Percentiles rank a stretch among this genome's conserved stretches.
Conservation (phyloP, 2,113 vertebrate genomes). For the Struthio camelus region DNA sequence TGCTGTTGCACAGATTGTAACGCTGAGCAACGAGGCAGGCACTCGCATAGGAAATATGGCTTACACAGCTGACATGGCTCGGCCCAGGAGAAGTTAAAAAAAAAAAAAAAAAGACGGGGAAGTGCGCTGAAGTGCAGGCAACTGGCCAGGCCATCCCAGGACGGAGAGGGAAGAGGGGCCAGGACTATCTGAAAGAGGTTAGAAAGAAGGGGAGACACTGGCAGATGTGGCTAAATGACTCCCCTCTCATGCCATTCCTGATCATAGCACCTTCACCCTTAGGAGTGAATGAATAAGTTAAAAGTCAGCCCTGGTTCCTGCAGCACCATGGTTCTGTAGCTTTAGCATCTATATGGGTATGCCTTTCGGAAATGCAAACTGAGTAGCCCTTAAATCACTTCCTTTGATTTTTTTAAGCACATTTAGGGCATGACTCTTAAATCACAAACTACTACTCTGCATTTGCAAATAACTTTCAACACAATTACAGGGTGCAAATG, state of each 20-base stretch:
- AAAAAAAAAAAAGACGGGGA: too few relatives aligned
- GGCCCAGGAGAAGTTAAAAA: too few relatives aligned
- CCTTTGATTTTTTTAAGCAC: background rate
- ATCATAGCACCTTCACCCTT: background rate
- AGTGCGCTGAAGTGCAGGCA: background rate
- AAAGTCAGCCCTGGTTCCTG: background rate
- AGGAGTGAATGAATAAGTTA: background rate
- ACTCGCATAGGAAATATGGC: rapidly evolving
- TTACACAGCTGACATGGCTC: rapidly evolving
- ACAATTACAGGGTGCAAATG: slow-evolving; percentile 15
- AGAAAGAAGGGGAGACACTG: background rate
- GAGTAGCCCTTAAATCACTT: background rate
- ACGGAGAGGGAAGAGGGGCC: background rate
- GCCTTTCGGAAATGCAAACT: background rate
- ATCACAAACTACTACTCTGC: background rate
- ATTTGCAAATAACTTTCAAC: slow-evolving; percentile 4
- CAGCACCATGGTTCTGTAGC: background rate
- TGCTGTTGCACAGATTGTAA: rapidly evolving
- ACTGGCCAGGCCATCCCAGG: background rate
- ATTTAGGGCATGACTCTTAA: background rate
- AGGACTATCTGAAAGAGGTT: background rate
- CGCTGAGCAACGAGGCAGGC: rapidly evolving
- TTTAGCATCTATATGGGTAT: background rate
- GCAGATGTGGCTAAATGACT: rapidly evolving
- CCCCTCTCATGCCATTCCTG: background rate